phyloP scores from a whole-genome alignment of 2,888 invertebrate genomes.

The Fragum sueziense region DNA sequence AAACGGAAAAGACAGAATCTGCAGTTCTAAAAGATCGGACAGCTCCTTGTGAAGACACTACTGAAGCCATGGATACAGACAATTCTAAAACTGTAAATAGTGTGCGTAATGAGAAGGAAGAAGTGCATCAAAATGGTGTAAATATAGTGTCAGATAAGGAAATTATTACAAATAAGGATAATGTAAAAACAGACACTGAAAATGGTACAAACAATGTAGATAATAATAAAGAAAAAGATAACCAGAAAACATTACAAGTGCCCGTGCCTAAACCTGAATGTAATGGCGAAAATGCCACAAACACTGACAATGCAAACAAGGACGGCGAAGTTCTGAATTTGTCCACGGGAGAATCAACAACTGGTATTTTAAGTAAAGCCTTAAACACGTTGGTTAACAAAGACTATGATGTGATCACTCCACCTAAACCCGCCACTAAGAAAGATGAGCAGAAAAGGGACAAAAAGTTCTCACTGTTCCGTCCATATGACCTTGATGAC shows the following conservation, averaged over 20 bases:
- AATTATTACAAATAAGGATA: too few species aligned
- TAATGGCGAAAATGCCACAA: not conserved
- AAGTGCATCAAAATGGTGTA: too few species aligned
- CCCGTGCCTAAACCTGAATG: too few species aligned
- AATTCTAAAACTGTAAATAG: too few species aligned
- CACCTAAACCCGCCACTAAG: slow-evolving; percentile 17
- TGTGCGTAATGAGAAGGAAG: too few species aligned
- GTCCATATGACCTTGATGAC: slow-evolving; percentile 56
- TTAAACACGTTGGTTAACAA: slow-evolving; percentile 45
- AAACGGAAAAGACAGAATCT: not conserved
- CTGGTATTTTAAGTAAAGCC: slow-evolving; percentile 50
- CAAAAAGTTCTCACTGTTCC: slow-evolving; percentile 47
- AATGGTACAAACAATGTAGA: not conserved
- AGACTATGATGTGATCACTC: slow-evolving; percentile 56
- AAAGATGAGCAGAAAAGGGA: slow-evolving; percentile 13
- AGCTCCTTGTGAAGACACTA: not conserved
- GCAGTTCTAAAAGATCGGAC: not conserved
- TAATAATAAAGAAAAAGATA: too few species aligned
- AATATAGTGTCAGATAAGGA: too few species aligned
- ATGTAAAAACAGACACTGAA: not conserved
- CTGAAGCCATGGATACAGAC: not conserved
- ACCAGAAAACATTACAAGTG: too few species aligned
- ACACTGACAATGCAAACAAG: not conserved
- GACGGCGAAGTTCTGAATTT: slow-evolving; percentile 29
- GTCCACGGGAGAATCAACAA: slow-evolving; percentile 46